Evolutionary conservation across 2,888 invertebrate genomes (phyloP).

Genomic region (Drosophila gaucha): DNA sequence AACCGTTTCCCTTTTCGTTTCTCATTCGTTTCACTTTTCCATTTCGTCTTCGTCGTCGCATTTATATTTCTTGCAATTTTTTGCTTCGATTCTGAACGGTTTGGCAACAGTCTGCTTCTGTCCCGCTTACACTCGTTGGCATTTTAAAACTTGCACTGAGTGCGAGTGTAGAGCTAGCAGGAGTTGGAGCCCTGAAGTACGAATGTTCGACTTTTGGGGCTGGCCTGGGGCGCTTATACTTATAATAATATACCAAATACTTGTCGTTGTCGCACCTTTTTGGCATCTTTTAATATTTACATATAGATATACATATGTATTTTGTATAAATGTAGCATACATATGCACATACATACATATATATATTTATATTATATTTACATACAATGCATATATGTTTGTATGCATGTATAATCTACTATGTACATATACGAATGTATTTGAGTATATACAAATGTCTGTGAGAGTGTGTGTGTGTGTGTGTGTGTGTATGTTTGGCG

Average conservation of each 20-base stretch:
- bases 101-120: conserved; percentile 29
- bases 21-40: conserved; percentile 65
- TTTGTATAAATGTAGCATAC: conserved; percentile 15
- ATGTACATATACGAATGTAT: conserved; percentile 15
- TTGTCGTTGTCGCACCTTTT: conserved; percentile 75
- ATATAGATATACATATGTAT: conserved; percentile 23
- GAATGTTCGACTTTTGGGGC: conserved; percentile 60
- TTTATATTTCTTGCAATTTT: conserved; percentile 70
- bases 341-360: conserved; percentile 4
- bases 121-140: conserved; percentile 32
- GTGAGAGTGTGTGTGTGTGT: conserved; percentile 33
- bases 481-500: conserved; percentile 34
- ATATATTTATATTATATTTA: not conserved
- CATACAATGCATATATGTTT: too few relatives aligned
- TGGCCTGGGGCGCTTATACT: conserved; percentile 71
- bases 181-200: conserved; percentile 30
- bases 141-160: conserved; percentile 44
- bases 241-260: conserved; percentile 74
- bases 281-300: conserved; percentile 52
- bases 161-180: not conserved
- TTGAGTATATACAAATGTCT: conserved; percentile 15
- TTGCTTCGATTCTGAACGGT: conserved; percentile 66
- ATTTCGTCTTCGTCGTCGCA: conserved; percentile 59
- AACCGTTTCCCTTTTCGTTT: conserved; percentile 67
- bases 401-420: not conserved